Conservation (phyloP, 2,113 vertebrate genomes). For the Acrocephalus kingi region DNA sequence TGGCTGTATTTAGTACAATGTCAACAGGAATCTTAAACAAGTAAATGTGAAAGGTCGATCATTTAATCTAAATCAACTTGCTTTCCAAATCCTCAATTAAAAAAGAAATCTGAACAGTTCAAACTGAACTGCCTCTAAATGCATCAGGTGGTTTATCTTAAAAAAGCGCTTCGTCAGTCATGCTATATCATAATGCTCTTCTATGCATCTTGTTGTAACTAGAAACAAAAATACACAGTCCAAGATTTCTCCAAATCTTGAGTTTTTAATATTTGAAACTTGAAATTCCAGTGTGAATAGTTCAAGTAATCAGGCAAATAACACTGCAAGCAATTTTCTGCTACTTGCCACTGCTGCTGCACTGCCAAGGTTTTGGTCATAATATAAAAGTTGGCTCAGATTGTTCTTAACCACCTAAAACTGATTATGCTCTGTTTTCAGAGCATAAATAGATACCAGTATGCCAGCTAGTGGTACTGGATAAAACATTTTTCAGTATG, state of each 20-base stretch:
- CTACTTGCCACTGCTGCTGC: constrained; percentile 78
- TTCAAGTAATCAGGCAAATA: constrained; percentile 78
- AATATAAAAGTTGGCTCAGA: constrained; percentile 81
- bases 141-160: constrained; percentile 26
- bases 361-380: constrained; percentile 83
- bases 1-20: constrained; percentile 51
- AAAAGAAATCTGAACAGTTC: constrained; percentile 9
- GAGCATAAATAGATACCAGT: constrained; percentile 64
- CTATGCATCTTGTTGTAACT: neutral
- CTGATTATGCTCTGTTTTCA: constrained; percentile 78
- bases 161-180: constrained; percentile 31
- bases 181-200: neutral
- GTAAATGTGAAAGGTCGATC: neutral
- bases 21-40: constrained; percentile 61
- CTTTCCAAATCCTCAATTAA: constrained; percentile 36
- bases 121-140: constrained; percentile 33
- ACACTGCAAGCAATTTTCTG: constrained; percentile 82
- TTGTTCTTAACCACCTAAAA: constrained; percentile 81
- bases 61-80: constrained; percentile 20
- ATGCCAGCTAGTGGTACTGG: constrained; percentile 80
- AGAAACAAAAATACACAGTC: neutral
- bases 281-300: constrained; percentile 7
- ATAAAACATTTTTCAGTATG: constrained; percentile 64
- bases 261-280: constrained; percentile 30
- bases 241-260: constrained; percentile 2